phyloP scores from a whole-genome alignment of 2,888 invertebrate species.

The Apodemia zela region DNA sequence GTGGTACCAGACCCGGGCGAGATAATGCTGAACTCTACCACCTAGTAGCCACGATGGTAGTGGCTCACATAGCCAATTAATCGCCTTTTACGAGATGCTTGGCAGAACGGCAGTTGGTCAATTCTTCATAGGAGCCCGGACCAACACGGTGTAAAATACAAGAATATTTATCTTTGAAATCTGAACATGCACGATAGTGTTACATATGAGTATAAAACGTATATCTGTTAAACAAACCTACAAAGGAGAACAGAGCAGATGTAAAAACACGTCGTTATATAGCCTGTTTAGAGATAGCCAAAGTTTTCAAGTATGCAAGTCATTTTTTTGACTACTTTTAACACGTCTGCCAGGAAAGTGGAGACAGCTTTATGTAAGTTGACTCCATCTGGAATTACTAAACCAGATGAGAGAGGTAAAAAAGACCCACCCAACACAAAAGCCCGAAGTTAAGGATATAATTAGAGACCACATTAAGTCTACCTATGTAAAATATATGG shows the following conservation, averaged over 20 bases:
- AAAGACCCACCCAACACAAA: background rate
- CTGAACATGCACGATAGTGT: background rate
- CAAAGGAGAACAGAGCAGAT: background rate
- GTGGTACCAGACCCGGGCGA: no score
- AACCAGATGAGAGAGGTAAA: background rate
- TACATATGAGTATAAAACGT: no score
- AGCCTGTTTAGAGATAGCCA: background rate
- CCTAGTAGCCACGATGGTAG: no score
- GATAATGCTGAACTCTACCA: no score
- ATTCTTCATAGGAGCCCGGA: no score
- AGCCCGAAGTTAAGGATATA: background rate
- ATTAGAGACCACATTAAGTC: conserved; percentile 5
- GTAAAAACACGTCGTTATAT: background rate
- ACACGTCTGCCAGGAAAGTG: background rate
- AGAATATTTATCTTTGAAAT: background rate
- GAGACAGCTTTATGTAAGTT: background rate
- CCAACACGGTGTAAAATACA: no score
- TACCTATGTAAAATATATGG: background rate
- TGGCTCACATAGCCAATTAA: no score
- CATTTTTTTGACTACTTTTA: conserved; percentile 3
- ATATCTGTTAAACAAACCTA: no score
- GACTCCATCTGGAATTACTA: background rate
- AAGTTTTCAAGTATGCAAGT: conserved; percentile 1
- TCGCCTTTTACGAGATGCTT: no score
- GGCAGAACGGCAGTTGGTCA: no score